Base-by-base conservation (phyloP, 2,113 vertebrate species). In the Paratilapia polleni region DNA sequence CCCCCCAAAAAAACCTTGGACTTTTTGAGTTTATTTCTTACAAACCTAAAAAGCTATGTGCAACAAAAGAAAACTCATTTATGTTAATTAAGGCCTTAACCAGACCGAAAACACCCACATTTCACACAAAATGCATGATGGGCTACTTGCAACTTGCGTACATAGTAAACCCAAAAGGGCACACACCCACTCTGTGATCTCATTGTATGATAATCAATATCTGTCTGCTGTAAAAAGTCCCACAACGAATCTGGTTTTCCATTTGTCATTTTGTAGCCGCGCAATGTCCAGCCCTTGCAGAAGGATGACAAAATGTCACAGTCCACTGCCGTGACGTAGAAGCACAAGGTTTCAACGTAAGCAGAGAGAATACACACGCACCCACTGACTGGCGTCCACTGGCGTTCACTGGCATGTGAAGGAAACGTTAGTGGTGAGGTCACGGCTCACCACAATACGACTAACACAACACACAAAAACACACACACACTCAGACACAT, bases 391-490 rank as follows among this genome's bases (percentile, higher is more conserved):
- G n/a, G n/a, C n/a, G n/a, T n/a, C n/a, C n/a, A n/a, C n/a, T n/a
- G n/a, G n/a, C n/a, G n/a, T n/a, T 0, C 11, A 76, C 84, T 59
- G 64, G 81, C 82, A 66, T 87, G 49, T 22, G 66, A 90, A 70
- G 64, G 80, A 91, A 92, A 68, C 83, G 80, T 80, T 28, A 62
- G 81, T 59, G 84, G 82, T 91, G 93, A 89, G 88, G 91, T 92
- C 90, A 91, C 85, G 41, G 80, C 85, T 81, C 28, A 79, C 93
- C 93, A 90, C 91, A 89, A 60, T 66, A 86, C 68, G 78, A 86
- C 87, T 63, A 49, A 79, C 59, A 19, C 76, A 12, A 81, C 80
- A 84, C 58, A 84, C 79, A 73, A 11, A 1, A 43, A 38, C 15
- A 52, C 43, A 82, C 70, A 77, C 43, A 82, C 70, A 70, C 56